Base-by-base conservation (phyloP, 2,888 invertebrate species). In the Alitta virens region DNA sequence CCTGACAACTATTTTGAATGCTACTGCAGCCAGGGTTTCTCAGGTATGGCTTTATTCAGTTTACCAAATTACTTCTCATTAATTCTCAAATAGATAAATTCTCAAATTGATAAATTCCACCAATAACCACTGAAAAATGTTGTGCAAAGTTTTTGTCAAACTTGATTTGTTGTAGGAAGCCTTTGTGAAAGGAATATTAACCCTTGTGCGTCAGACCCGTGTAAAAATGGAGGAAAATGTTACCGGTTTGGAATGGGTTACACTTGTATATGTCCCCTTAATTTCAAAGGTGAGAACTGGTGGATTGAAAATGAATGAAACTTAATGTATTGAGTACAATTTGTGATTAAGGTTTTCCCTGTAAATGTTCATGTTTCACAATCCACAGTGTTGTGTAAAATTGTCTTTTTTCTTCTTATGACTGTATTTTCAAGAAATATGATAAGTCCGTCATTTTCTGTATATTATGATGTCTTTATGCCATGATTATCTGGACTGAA, bases 11-110 rank as follows among this genome's bases (percentile, higher is more conserved):
- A 71, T 62, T 73, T 72, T 64, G 70, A 71, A 63, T 74, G 78
- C 64, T 75, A 74, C 66, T 74, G 78, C 67, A 60, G 65, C 18
- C 58, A 66, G 49, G 72, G 74, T 38, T 76, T 67, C 65, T 70
- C 75, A 63, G 74, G 76, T 76, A 59, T 3, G 33, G 5, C 33
- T n/a, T n/a, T n/a, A n/a, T n/a, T n/a, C n/a, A n/a, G n/a, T n/a
- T n/a, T n/a, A n/a, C n/a, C n/a, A n/a, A n/a, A n/a, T n/a, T n/a
- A n/a, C n/a, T n/a, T n/a, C n/a, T n/a, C n/a, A n/a, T n/a, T n/a
- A n/a, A n/a, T n/a, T n/a, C n/a, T n/a, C n/a, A n/a, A n/a, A n/a
- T n/a, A n/a, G n/a, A n/a, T n/a, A n/a, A n/a, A n/a, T n/a, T n/a
- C n/a, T n/a, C n/a, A n/a, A n/a, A n/a, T n/a, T n/a, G n/a, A n/a